Evolutionary conservation across 2,797 vertebrate species (phyloP).

Genomic region (Chiloscyllium punctatum): DNA sequence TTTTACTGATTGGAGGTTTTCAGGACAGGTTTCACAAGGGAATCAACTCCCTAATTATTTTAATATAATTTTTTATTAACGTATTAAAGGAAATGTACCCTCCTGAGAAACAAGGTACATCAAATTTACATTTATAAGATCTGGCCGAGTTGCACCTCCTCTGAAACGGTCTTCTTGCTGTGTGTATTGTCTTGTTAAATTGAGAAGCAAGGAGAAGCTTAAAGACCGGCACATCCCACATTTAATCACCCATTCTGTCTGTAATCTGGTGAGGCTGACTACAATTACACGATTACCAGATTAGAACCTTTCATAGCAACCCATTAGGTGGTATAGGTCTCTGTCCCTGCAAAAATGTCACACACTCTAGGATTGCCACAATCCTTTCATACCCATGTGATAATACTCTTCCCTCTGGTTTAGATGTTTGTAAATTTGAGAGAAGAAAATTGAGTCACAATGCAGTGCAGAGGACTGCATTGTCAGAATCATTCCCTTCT

Average conservation of each 20-base stretch:
- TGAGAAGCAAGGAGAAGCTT: background rate
- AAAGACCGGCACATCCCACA: background rate
- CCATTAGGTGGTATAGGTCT: background rate
- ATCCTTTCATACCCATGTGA: background rate
- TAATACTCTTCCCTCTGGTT: background rate
- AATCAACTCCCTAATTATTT: conserved; percentile 32
- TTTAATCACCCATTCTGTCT: conserved; percentile 15
- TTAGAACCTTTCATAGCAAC: background rate
- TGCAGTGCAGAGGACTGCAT: background rate
- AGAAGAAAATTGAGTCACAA: background rate
- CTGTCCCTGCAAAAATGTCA: background rate
- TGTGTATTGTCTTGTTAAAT: background rate
- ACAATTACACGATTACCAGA: background rate
- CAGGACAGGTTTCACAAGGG: conserved; percentile 24
- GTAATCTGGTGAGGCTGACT: background rate
- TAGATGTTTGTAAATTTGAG: background rate
- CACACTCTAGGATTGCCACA: background rate
- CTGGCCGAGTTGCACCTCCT: background rate
- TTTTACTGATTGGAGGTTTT: conserved; percentile 27
- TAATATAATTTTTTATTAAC: conserved; percentile 34
- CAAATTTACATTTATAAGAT: conserved; percentile 32
- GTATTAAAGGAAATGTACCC: conserved; percentile 31
- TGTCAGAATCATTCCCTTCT: background rate
- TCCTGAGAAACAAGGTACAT: background rate
- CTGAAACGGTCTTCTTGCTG: background rate